Evolutionary conservation across 2,113 vertebrate genomes (phyloP), one percentile per base, ranked within the genome.

Genomic region (Aptenodytes forsteri): DNA sequence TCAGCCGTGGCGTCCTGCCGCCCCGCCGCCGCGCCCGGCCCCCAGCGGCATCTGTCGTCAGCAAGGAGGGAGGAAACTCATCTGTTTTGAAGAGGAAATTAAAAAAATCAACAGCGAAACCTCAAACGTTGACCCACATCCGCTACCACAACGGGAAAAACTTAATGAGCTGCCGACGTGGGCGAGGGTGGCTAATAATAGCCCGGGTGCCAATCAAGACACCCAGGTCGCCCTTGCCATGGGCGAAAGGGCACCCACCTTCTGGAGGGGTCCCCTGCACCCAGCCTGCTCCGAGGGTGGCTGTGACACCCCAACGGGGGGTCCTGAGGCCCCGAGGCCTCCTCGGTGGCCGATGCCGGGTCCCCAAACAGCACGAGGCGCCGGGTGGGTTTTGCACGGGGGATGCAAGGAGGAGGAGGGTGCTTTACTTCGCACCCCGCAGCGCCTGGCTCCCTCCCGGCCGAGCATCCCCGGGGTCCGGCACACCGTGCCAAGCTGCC

Each of bases 21-120:
- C 34, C 66, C 70, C 69, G 22, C 34, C 38, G 17, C 52, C 6
- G 25, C 10, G 21, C 82, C 46, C 69, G 9, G 50, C 66, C 79
- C 82, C 87, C 22, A 32, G 27, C 64, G 9, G 49, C 90, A 42
- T 93, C 91, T 94, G 89, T 55, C 84, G 64, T 91, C 96, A 94
- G 72, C 77, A 7, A 19, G 83, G 92, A 44, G 64, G 73, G 92
- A 96, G 95, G 96, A 94, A 97, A 83, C 44, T 82, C 90, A 73
- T 75, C 65, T 79, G 92, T 77, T 89, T 62, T 67, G 84, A 71
- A 89, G 87, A 97, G 96, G 96, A 97, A 96, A 97, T 77, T 70
- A 66, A 59, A 84, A 73, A 83, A 75, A 70, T 70, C 92, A 83
- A 59, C 61, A 67, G 16, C 19, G 10, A 69, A 91, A 89, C 72